These are phyloP conservation scores for Dicyrtoma fusca DNA, from an alignment of 2,888 invertebrate species.

Conservation along the genomic window DNA sequence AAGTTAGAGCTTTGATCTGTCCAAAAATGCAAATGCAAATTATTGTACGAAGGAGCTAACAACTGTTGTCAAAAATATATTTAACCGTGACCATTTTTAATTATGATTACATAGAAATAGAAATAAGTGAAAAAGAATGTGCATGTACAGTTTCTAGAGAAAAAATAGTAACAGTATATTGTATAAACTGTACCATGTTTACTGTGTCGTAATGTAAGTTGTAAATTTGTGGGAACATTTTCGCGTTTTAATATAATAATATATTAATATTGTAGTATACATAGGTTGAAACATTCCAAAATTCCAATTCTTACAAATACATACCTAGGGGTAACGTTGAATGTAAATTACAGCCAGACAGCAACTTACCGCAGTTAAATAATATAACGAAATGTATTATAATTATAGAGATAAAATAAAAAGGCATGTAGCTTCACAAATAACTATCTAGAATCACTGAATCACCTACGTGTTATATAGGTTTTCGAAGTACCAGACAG, in stretches of 20 bases:
- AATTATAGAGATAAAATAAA: too few species aligned
- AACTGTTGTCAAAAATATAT: not conserved
- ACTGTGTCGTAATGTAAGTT: not conserved
- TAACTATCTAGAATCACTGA: too few species aligned
- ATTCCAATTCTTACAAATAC: not conserved
- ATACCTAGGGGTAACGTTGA: not conserved
- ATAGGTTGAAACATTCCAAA: not conserved
- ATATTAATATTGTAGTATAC: not conserved
- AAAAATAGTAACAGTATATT: not conserved
- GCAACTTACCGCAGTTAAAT: too few species aligned
- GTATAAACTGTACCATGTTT: not conserved
- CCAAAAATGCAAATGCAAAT: not conserved
- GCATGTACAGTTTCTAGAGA: not conserved
- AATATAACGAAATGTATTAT: too few species aligned
- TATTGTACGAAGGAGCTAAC: not conserved
- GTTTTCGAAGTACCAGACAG: too few species aligned
- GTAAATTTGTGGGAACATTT: not conserved
- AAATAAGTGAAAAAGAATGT: not conserved
- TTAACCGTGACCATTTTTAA: not conserved
- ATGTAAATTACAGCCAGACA: too few species aligned
- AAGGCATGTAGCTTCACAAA: too few species aligned
- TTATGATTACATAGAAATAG: not conserved
- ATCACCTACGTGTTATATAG: too few species aligned
- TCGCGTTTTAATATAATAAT: not conserved
- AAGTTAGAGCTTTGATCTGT: conserved; percentile 8